These are phyloP conservation scores for Palloptera scutellata DNA, from an alignment of 2,888 invertebrate species.

Conservation along the genomic window DNA sequence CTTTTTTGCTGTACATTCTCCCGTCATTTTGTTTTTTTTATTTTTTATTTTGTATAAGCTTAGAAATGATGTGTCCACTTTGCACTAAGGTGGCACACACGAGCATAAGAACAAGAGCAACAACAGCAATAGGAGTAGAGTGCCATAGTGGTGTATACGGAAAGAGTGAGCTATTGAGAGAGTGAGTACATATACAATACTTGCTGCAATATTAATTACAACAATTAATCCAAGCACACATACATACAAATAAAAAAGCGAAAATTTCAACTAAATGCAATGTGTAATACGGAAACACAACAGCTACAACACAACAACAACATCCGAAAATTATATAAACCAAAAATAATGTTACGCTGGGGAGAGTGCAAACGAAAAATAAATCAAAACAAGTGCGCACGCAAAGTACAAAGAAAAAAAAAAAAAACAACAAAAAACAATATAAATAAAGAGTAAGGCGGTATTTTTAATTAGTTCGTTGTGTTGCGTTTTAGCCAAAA, in stretches of 20 bases:
- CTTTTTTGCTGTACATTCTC: no score
- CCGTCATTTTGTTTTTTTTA: no score
- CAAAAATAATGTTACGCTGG: background rate
- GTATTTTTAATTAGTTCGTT: constrained; percentile 14
- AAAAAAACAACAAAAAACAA: background rate
- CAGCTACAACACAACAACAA: background rate
- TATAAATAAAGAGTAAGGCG: background rate
- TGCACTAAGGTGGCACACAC: no score
- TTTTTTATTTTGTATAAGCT: constrained; percentile 7
- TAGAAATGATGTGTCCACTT: constrained; percentile 24
- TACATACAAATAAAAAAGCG: background rate
- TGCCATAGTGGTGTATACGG: background rate
- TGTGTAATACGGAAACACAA: background rate
- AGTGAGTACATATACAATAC: background rate
- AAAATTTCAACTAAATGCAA: background rate
- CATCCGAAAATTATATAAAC: background rate
- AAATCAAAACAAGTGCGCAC: background rate
- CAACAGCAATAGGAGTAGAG: constrained; percentile 1
- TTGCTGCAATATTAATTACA: constrained; percentile 29
- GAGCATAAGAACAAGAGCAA: constrained; percentile 7
- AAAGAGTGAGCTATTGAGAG: background rate
- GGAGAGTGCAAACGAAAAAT: background rate
- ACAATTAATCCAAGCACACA: constrained; percentile 17
- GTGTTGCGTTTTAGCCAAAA: background rate
- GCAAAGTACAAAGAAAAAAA: no score